These are phyloP conservation scores for Micronisus gabar DNA, from an alignment of 2,113 vertebrate species.

Conservation along the genomic window DNA sequence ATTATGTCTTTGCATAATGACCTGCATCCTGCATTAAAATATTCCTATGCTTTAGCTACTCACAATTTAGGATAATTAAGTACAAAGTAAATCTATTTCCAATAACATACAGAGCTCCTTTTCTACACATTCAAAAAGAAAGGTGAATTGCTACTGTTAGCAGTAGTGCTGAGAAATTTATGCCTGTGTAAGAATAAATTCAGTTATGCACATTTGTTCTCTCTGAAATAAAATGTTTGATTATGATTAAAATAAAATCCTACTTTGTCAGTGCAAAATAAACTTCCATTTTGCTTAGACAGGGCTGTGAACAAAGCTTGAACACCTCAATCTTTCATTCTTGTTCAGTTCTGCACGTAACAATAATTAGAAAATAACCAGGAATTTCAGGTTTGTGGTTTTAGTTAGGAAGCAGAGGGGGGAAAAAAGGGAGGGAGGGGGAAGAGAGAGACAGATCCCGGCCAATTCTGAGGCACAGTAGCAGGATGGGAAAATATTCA, in stretches of 20 bases:
- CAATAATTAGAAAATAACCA: neutral
- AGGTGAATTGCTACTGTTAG: neutral
- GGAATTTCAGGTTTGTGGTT: neutral
- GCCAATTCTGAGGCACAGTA: neutral
- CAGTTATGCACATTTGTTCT: neutral
- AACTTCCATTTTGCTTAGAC: neutral
- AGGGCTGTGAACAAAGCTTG: neutral
- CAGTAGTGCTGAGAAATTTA: neutral
- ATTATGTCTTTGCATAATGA: neutral
- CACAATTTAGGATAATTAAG: neutral
- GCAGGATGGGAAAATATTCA: neutral
- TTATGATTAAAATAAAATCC: neutral
- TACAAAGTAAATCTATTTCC: neutral
- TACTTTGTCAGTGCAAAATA: neutral
- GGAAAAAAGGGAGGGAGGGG: rapidly evolving
- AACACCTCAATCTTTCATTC: neutral
- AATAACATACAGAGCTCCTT: neutral
- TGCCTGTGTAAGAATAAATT: neutral
- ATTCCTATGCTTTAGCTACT: neutral
- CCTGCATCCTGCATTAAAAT: neutral
- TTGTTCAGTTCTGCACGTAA: neutral
- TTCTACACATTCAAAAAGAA: neutral
- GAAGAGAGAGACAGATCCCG: neutral
- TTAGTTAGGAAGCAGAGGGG: neutral
- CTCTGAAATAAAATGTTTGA: neutral